Conservation (phyloP, 2,888 invertebrate species). For the Mythimna impura region DNA sequence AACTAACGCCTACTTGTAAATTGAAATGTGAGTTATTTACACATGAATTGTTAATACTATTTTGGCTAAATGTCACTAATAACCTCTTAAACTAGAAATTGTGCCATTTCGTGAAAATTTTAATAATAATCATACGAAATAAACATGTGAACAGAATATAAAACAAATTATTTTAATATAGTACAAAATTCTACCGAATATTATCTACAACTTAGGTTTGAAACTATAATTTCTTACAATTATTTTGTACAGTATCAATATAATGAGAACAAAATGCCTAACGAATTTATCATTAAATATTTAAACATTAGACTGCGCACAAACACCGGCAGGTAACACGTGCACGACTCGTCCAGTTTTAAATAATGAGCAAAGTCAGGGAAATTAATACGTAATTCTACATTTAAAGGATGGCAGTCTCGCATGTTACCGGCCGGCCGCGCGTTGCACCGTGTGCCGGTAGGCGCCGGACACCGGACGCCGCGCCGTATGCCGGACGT, state of each 20-base stretch:
- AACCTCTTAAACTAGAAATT: constrained; percentile 86
- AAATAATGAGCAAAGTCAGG: constrained; percentile 53
- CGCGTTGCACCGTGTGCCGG: constrained; percentile 5
- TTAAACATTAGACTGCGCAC: constrained; percentile 69
- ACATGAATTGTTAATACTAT: constrained; percentile 84
- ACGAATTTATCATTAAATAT: constrained; percentile 77
- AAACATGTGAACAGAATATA: constrained; percentile 64
- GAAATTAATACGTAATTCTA: constrained; percentile 48
- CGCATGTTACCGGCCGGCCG: constrained; percentile 71
- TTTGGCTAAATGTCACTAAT: constrained; percentile 90
- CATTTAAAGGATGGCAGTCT: constrained; percentile 54
- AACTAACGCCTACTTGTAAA: constrained; percentile 79
- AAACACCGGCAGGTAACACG: constrained; percentile 67
- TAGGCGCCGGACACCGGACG: neutral
- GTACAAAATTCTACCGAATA: constrained; percentile 71
- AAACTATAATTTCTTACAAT: constrained; percentile 78
- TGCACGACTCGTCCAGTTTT: constrained; percentile 33
- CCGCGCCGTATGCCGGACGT: constrained; percentile 24
- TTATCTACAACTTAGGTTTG: constrained; percentile 82
- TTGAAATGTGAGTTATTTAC: constrained; percentile 87
- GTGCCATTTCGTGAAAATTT: constrained; percentile 84
- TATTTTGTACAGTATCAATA: constrained; percentile 87
- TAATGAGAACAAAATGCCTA: constrained; percentile 79
- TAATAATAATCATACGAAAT: constrained; percentile 69
- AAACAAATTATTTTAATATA: constrained; percentile 60